These are phyloP conservation scores for Bubo blakistoni DNA, from an alignment of 2,113 vertebrate species.

Conservation along the genomic window DNA sequence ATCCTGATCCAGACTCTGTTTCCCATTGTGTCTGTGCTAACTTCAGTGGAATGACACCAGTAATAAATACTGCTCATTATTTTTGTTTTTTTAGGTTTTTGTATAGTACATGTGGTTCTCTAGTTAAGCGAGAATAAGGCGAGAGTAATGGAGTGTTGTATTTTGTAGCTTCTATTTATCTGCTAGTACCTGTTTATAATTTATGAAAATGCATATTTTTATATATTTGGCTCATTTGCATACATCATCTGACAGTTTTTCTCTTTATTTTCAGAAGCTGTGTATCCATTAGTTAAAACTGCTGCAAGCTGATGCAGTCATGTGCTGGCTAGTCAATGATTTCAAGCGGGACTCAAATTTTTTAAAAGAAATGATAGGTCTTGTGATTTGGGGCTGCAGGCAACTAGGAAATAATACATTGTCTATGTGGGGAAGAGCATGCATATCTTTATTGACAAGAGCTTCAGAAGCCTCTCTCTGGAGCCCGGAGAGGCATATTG, in stretches of 20 bases:
- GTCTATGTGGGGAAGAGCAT: not conserved
- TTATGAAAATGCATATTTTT: not conserved
- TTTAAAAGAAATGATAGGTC: not conserved
- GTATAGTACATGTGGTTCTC: not conserved
- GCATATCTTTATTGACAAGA: not conserved
- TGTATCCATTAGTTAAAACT: not conserved
- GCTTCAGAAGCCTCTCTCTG: not conserved
- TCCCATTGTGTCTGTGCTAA: not conserved
- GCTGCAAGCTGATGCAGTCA: not conserved
- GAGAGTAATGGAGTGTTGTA: not conserved
- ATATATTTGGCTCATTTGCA: not conserved
- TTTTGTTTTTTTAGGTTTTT: not conserved
- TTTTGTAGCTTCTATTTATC: not conserved
- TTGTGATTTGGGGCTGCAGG: not conserved
- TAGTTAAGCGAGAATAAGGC: not conserved
- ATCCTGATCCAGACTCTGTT: not conserved
- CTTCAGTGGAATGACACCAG: not conserved
- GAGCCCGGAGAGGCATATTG: not conserved
- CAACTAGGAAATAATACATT: not conserved
- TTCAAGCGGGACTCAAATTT: not conserved
- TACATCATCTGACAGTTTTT: not conserved
- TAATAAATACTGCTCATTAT: not conserved
- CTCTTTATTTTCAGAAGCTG: not conserved
- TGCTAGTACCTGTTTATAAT: not conserved
- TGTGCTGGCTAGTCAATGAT: not conserved